Conservation (phyloP, 2,888 invertebrate genomes). For the Drosophila macrospina region DNA sequence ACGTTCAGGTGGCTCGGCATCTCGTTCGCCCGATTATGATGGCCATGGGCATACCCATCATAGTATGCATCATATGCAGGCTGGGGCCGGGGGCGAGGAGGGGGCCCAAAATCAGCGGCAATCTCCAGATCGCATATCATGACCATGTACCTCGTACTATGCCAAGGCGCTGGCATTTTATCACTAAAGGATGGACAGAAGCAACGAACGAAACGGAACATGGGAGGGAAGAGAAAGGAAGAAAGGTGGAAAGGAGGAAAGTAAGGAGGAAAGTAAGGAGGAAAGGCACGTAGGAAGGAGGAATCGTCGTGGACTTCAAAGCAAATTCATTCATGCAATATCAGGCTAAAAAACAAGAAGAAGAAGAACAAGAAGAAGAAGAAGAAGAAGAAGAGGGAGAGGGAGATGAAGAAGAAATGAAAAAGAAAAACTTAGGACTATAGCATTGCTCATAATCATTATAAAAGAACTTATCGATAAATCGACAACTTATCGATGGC, state of each 20-base stretch:
- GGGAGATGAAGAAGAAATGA: too few relatives aligned
- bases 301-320: constrained; percentile 24
- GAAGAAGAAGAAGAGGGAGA: too few relatives aligned
- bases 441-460: constrained; percentile 53
- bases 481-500: constrained; percentile 28
- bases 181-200: constrained; percentile 59
- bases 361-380: background rate
- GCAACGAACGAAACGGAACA: background rate
- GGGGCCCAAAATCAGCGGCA: constrained; percentile 70
- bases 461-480: constrained; percentile 12
- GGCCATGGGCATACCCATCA: constrained; percentile 8
- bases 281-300: background rate
- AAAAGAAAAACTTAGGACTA: constrained; percentile 11
- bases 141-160: constrained; percentile 83
- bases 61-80: constrained; percentile 31
- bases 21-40: constrained; percentile 64
- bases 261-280: too few relatives aligned
- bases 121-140: constrained; percentile 84
- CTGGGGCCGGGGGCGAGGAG: constrained; percentile 32
- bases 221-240: background rate
- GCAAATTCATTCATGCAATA: constrained; percentile 42
- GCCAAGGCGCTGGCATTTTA: constrained; percentile 82
- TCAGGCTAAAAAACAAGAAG: constrained; percentile 38
- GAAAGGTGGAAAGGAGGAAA: background rate
- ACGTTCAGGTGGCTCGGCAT: constrained; percentile 50